Percentiles rank a stretch among this genome's conserved stretches.
Evolutionary conservation across 2,113 vertebrate genomes (phyloP).

Genomic region (Canis aureus): DNA sequence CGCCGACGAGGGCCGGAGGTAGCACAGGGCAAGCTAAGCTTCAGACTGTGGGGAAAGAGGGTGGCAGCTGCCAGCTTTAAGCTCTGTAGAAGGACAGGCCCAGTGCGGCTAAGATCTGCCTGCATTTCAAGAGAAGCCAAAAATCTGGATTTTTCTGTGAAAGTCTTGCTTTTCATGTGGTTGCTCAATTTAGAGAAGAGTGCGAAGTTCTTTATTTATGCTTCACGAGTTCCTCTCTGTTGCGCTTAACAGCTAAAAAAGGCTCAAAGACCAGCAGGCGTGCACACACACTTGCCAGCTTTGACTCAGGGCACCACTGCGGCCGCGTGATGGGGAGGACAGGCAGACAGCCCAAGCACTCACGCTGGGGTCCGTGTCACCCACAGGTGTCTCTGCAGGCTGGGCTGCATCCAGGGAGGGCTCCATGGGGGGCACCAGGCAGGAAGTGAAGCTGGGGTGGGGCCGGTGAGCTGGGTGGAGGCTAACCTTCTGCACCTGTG

Average conservation of each 20-base stretch:
- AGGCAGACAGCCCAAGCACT: constrained; percentile 36
- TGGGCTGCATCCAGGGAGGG: fast-evolving
- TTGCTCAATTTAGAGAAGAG: background rate
- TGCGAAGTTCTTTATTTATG: background rate
- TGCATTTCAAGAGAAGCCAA: background rate
- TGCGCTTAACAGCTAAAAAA: background rate
- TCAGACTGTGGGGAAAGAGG: background rate
- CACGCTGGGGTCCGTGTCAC: constrained; percentile 78
- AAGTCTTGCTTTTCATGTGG: background rate
- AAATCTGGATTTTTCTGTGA: background rate
- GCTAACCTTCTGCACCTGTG: constrained; percentile 92
- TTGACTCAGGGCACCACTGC: background rate
- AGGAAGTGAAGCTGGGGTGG: constrained; percentile 78
- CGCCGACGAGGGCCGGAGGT: fast-evolving
- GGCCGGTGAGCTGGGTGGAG: constrained; percentile 89
- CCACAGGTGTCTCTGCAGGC: fast-evolving
- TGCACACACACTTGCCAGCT: background rate
- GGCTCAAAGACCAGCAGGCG: background rate
- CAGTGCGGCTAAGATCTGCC: background rate
- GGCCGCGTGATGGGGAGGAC: background rate
- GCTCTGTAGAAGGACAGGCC: background rate
- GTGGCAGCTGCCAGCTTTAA: background rate
- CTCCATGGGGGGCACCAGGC: constrained; percentile 60
- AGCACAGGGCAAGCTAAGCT: background rate
- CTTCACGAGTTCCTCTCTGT: background rate